phyloP scores from a whole-genome alignment of 2,797 vertebrate species.

The Centroberyx gerrardi region DNA sequence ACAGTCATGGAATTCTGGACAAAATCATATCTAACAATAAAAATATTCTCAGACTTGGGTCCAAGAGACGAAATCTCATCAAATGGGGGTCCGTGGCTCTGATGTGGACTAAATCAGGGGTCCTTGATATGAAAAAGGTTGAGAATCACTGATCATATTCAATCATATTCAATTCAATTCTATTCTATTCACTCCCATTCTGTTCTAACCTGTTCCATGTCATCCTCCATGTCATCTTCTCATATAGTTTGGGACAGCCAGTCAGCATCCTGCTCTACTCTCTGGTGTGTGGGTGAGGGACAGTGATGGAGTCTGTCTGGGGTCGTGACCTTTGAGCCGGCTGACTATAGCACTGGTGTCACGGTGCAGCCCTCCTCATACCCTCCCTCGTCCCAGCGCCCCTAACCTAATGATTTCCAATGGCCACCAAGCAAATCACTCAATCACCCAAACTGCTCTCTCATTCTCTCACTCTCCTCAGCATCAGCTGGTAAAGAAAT shows the following conservation, averaged over 20 bases:
- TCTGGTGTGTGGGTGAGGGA: conserved; percentile 41
- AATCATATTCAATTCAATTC: not conserved
- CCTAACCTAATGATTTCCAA: conserved; percentile 79
- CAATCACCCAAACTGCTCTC: conserved; percentile 64
- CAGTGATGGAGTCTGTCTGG: conserved; percentile 45
- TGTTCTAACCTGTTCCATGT: too few species aligned
- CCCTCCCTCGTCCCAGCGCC: conserved; percentile 55
- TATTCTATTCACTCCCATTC: not conserved
- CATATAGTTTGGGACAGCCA: conserved; percentile 12
- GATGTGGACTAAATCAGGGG: too few species aligned
- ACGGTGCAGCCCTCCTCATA: conserved; percentile 32
- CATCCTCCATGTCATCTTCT: not conserved
- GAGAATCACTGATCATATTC: too few species aligned
- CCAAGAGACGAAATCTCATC: too few species aligned
- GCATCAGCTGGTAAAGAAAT: conserved; percentile 37
- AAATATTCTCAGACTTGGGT: too few species aligned
- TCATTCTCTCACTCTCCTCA: conserved; percentile 36
- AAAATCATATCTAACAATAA: too few species aligned
- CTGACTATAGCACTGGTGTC: conserved; percentile 64
- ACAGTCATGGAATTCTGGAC: too few species aligned
- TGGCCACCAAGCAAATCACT: conserved; percentile 68
- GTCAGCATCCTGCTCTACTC: not conserved
- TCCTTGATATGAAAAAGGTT: too few species aligned
- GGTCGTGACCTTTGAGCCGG: conserved; percentile 66
- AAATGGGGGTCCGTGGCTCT: too few species aligned